Conservation (phyloP, 2,113 vertebrate genomes). For the Haemorhous mexicanus region DNA sequence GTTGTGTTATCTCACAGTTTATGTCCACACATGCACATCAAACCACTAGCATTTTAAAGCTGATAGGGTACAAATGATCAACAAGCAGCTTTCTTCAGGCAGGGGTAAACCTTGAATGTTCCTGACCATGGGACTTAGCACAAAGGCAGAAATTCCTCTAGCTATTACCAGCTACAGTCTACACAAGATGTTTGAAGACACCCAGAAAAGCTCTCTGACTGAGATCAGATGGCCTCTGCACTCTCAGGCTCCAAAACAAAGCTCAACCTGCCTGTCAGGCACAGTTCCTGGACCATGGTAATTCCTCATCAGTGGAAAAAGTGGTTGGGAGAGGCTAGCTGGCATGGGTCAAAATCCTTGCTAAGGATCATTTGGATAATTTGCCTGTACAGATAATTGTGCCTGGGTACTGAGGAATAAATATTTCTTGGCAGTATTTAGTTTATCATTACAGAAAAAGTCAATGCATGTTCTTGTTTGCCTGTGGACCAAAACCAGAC, state of each 20-base stretch:
- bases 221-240: background rate
- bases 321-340: background rate
- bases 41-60: background rate
- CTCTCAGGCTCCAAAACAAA: background rate
- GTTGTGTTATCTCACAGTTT: background rate
- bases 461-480: background rate
- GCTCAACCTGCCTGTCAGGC: background rate
- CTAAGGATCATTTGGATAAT: background rate
- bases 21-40: background rate
- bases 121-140: background rate
- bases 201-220: background rate
- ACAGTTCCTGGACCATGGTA: fast-evolving
- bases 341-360: background rate
- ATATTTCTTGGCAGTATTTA: background rate
- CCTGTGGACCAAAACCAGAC: background rate
- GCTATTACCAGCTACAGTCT: background rate
- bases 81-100: background rate
- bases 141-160: background rate
- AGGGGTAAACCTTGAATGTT: background rate
- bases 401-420: background rate
- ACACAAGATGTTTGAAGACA: background rate
- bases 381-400: background rate
- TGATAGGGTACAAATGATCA: background rate
- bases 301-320: background rate
- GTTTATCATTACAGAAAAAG: background rate